Base-by-base conservation (phyloP, 2,797 vertebrate species). In the Sebastes minor region DNA sequence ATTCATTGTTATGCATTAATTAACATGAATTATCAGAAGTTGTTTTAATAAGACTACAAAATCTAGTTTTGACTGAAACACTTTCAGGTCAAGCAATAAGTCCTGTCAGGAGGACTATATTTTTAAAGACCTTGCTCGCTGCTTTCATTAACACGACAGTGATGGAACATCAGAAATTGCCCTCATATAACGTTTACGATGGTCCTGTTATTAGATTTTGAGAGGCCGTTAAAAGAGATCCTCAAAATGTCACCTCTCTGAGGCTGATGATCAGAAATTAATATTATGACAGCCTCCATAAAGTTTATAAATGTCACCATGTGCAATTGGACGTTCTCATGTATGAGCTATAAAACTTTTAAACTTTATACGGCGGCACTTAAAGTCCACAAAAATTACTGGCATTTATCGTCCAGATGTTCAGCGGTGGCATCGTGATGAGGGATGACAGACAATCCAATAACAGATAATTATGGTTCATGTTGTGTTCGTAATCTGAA, bases 271-370 rank as follows among this genome's bases (percentile, higher is more conserved):
- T 92, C 81, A 85, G 88, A 88, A 86, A 92, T 91, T 77, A 88
- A 89, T 88, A 85, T 92, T 90, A 90, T 91, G 80, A 86, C 85
- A 88, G 82, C 77, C 88, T 84, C 78, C 81, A 91, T 92, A 89
- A 94, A 92, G 72, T 92, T 88, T 81, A 80, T 86, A 87, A 92
- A 94, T 94, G 92, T 90, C 93, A 94, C 79, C 80, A 76, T 86
- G 89, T 88, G 88, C 76, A 72, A 27, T 33, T 74, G 42, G 75
- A 67, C 74, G 63, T 81, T 76, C 76, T 70, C 75, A 76, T 85
- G 63, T 83, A 83, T 82, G 73, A 78, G 80, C 77, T 75, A 33
- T 85, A 86, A 86, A 83, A 85, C 63, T 42, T 87, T 84, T 67
- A 71, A 80, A 76, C 76, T 85, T 89, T 72, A 72, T 74, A 83